Conservation (phyloP, 2,888 invertebrate genomes). For the Colostygia pectinataria region DNA sequence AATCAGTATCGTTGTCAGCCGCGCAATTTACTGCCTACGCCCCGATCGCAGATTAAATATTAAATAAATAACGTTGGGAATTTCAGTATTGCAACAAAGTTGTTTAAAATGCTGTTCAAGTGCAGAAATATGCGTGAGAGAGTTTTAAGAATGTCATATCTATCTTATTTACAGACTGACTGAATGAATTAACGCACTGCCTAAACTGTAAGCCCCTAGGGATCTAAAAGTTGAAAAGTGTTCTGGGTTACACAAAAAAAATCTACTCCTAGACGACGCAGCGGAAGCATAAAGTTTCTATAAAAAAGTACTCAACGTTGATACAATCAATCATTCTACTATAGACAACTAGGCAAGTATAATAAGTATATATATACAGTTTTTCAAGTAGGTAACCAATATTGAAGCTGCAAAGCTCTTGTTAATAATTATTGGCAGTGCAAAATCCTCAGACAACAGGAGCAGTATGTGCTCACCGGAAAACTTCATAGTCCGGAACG, state of each 20-base stretch:
- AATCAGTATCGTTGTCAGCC: slow-evolving; percentile 48
- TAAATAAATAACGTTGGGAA: slow-evolving; percentile 27
- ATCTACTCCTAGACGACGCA: too few relatives aligned
- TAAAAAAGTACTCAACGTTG: too few relatives aligned
- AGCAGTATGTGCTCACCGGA: slow-evolving; percentile 49
- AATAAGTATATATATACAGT: too few relatives aligned
- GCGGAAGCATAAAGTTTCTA: too few relatives aligned
- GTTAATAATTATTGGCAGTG: slow-evolving; percentile 18
- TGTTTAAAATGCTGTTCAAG: not conserved
- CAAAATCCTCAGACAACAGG: slow-evolving; percentile 30
- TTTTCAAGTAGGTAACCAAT: not conserved
- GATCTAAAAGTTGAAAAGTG: too few relatives aligned
- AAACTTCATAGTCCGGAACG: slow-evolving; percentile 54
- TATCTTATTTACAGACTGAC: too few relatives aligned
- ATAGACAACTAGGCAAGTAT: too few relatives aligned
- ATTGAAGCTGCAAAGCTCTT: slow-evolving; percentile 5
- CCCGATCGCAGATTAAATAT: slow-evolving; percentile 30
- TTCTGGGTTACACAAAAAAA: too few relatives aligned
- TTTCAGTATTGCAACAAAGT: slow-evolving; percentile 30
- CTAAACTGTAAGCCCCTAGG: too few relatives aligned
- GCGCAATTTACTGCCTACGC: slow-evolving; percentile 38
- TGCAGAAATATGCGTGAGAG: slow-evolving; percentile 4
- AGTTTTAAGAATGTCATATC: not conserved
- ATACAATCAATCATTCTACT: too few relatives aligned
- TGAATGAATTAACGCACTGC: too few relatives aligned